Evolutionary conservation across 2,797 vertebrate species (phyloP).

Genomic region (Pipistrellus nathusii): DNA sequence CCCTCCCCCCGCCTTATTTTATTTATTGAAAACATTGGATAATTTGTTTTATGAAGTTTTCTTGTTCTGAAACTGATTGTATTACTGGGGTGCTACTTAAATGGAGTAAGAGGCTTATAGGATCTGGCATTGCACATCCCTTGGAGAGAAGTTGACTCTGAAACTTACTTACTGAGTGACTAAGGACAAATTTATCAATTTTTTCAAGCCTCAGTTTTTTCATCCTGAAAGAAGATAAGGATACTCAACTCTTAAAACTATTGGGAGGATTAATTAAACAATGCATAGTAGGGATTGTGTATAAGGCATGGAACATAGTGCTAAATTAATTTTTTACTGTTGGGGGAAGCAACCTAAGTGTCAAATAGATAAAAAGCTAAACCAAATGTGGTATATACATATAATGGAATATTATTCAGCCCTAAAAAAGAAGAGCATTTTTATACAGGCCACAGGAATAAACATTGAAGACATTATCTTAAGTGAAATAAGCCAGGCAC

Average conservation of each 20-base stretch:
- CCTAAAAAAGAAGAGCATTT: background rate
- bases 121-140: background rate
- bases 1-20: background rate
- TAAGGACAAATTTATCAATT: background rate
- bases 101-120: background rate
- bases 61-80: background rate
- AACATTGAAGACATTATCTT: background rate
- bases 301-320: background rate
- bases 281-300: background rate
- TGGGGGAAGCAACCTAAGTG: background rate
- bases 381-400: background rate
- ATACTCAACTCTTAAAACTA: background rate
- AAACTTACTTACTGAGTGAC: background rate
- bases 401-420: background rate
- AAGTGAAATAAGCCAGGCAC: background rate
- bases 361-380: background rate
- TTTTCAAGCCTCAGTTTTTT: background rate
- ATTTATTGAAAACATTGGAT: background rate
- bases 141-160: background rate
- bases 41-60: background rate
- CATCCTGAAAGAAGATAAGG: background rate
- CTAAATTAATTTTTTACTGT: background rate
- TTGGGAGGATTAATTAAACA: background rate
- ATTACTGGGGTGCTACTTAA: background rate
- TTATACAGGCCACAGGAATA: background rate